phyloP scores from a whole-genome alignment of 2,113 vertebrate genomes.

The Lanius collurio region DNA sequence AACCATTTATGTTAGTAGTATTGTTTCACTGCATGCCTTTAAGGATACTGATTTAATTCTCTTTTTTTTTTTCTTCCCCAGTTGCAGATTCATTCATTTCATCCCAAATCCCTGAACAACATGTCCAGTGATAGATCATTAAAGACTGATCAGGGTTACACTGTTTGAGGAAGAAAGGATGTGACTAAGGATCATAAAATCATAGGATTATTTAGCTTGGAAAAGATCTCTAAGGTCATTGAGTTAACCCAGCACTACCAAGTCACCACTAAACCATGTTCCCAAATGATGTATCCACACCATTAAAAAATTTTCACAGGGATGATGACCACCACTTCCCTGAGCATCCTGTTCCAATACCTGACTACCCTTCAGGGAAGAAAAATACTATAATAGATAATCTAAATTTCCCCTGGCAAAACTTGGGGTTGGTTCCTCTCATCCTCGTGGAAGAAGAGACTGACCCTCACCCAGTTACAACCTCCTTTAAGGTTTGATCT shows the following conservation, averaged over 20 bases:
- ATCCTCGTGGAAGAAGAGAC: background rate
- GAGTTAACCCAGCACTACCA: background rate
- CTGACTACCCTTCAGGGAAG: background rate
- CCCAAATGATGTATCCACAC: fast-evolving
- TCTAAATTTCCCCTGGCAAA: background rate
- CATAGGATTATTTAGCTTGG: background rate
- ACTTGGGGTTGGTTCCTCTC: background rate
- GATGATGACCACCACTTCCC: background rate
- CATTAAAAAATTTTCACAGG: background rate
- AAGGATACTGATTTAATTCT: background rate
- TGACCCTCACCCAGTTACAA: background rate
- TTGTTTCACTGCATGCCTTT: background rate
- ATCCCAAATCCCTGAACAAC: background rate
- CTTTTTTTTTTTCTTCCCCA: fast-evolving
- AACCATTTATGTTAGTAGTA: background rate
- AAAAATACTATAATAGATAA: background rate
- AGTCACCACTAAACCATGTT: background rate
- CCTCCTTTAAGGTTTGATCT: background rate
- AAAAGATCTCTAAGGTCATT: background rate
- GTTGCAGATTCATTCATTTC: background rate
- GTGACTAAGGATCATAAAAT: background rate
- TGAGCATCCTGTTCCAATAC: background rate
- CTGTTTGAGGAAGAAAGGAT: background rate
- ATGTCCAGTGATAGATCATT: background rate
- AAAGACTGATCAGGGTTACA: background rate